phyloP scores from a whole-genome alignment of 2,797 vertebrate genomes.

The Galago senegalensis region DNA sequence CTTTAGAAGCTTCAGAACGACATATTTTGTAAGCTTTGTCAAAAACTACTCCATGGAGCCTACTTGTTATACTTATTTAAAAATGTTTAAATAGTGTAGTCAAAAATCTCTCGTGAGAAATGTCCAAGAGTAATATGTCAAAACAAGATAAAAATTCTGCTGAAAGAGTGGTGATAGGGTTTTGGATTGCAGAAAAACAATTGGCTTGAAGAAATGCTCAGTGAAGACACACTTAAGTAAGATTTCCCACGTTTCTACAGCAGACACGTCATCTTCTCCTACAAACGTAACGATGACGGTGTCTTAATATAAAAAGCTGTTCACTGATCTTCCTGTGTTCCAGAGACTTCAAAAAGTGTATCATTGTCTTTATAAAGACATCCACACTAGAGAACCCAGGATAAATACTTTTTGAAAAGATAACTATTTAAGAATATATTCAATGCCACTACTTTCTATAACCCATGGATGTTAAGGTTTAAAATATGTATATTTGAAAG shows the following conservation, averaged over 20 bases:
- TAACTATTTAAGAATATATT: conserved; percentile 1
- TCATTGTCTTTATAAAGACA: conserved; percentile 42
- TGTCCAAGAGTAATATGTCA: conserved; percentile 90
- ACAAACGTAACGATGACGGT: background rate
- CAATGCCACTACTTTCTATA: conserved; percentile 63
- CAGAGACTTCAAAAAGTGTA: conserved; percentile 70
- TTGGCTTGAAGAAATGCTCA: conserved; percentile 69
- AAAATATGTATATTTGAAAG: conserved; percentile 7
- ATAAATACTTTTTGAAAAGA: conserved; percentile 15
- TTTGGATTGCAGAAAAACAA: conserved; percentile 48
- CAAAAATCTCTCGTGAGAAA: conserved; percentile 91
- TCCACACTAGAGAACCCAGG: background rate
- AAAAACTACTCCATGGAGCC: background rate
- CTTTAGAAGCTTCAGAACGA: background rate
- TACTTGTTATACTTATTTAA: conserved; percentile 35
- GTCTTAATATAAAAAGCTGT: conserved; percentile 63
- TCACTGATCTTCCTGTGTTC: conserved; percentile 39
- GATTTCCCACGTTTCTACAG: background rate
- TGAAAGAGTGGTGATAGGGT: conserved; percentile 65
- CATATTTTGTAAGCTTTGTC: conserved; percentile 88
- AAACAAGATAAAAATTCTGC: conserved; percentile 85
- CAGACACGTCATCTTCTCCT: conserved; percentile 32
- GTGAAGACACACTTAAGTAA: background rate
- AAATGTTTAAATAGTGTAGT: conserved; percentile 82
- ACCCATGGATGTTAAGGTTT: conserved; percentile 66